phyloP scores from a whole-genome alignment of 2,113 vertebrate species.

The human region DNA sequence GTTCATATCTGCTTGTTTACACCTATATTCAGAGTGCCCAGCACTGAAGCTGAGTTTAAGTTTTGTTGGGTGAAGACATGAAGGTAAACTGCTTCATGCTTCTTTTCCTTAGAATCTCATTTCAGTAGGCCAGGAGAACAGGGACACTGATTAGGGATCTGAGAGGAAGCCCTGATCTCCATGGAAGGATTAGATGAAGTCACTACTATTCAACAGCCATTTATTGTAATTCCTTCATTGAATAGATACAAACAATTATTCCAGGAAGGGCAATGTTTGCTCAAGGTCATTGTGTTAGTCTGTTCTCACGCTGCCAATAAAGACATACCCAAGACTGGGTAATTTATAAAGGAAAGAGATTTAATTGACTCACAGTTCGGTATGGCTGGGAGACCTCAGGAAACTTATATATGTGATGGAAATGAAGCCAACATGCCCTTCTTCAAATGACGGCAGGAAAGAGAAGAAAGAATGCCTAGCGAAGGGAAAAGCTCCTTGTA shows the following conservation, averaged over 20 bases:
- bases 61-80: neutral
- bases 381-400: too few species aligned
- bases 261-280: neutral
- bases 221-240: neutral
- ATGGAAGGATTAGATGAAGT: neutral
- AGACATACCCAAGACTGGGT: too few species aligned
- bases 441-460: too few species aligned
- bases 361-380: too few species aligned
- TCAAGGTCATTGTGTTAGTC: neutral
- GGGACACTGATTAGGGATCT: rapidly evolving
- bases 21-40: neutral
- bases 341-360: too few species aligned
- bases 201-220: neutral
- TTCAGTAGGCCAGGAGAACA: neutral
- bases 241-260: neutral
- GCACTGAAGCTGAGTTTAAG: neutral
- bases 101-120: neutral
- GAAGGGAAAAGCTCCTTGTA: too few species aligned
- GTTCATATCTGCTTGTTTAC: neutral
- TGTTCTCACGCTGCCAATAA: too few species aligned
- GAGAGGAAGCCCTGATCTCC: neutral
- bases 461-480: too few species aligned
- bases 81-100: neutral
- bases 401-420: too few species aligned
- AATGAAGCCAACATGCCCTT: too few species aligned